Conservation (phyloP, 2,888 invertebrate species). For the Chloroclystis v-ata region DNA sequence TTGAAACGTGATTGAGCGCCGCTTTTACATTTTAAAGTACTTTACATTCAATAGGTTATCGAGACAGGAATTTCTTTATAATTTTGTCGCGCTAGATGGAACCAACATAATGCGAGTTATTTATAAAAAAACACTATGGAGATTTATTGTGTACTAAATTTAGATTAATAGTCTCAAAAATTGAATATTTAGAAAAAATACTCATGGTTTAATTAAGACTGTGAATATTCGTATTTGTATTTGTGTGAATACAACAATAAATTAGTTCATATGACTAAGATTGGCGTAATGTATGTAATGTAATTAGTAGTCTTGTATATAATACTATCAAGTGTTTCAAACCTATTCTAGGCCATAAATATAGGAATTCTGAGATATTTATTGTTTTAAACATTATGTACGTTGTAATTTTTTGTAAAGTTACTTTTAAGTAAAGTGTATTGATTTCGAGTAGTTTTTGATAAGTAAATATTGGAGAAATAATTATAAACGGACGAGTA, state of each 20-base stretch:
- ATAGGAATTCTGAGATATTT: constrained; percentile 16
- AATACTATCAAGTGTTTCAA: constrained; percentile 56
- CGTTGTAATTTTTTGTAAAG: constrained; percentile 73
- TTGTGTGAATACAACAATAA: constrained; percentile 72
- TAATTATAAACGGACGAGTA: constrained; percentile 64
- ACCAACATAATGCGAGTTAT: neutral
- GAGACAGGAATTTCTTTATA: neutral
- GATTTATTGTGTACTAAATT: neutral
- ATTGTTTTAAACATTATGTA: constrained; percentile 52
- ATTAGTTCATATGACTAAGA: constrained; percentile 62
- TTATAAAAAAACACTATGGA: neutral
- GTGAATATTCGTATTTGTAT: constrained; percentile 32
- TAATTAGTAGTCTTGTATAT: constrained; percentile 46
- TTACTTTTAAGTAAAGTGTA: constrained; percentile 63
- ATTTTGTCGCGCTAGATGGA: neutral
- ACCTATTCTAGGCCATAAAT: constrained; percentile 36
- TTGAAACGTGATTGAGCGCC: constrained; percentile 29
- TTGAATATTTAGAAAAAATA: neutral
- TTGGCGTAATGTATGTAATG: constrained; percentile 29
- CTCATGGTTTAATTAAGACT: constrained; percentile 20
- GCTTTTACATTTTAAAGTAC: constrained; percentile 19
- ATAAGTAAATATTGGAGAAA: constrained; percentile 71
- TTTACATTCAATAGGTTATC: constrained; percentile 6
- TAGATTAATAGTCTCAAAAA: neutral
- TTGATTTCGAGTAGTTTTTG: constrained; percentile 74